Evolutionary conservation across 1,140 invertebrate species (phyloP).

Genomic region (Euwallacea similis): DNA sequence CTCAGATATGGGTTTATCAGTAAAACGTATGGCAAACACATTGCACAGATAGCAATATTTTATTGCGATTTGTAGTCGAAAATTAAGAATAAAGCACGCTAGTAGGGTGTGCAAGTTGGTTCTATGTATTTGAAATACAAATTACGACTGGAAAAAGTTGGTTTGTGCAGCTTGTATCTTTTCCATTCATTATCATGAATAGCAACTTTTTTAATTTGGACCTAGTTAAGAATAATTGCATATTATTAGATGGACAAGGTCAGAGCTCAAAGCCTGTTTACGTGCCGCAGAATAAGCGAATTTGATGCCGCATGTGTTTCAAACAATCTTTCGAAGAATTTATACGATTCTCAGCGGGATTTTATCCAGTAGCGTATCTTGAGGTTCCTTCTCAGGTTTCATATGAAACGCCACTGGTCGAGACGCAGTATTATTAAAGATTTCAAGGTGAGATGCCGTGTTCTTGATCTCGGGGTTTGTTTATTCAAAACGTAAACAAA

Average conservation of each 20-base stretch:
- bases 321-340: conserved; percentile 7
- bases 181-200: conserved; percentile 23
- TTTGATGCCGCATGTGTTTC: not conserved
- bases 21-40: too few species aligned
- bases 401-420: not conserved
- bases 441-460: conserved; percentile 8
- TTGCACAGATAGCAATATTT: too few species aligned
- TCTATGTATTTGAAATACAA: too few species aligned
- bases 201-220: conserved; percentile 16
- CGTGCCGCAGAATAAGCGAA: not conserved
- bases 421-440: not conserved
- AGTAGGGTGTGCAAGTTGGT: too few species aligned
- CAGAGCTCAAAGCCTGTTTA: conserved; percentile 25
- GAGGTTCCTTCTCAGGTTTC: too few species aligned
- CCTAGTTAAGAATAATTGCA: conserved; percentile 29
- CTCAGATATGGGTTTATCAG: too few species aligned
- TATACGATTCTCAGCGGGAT: not conserved
- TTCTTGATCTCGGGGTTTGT: conserved; percentile 9
- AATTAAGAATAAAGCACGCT: too few species aligned
- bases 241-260: conserved; percentile 33
- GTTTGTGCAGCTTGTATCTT: not conserved
- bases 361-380: too few species aligned
- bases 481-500: conserved; percentile 21
- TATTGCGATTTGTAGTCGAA: too few species aligned
- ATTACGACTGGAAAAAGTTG: too few species aligned